Base-by-base conservation (phyloP, 2,113 vertebrate genomes). In the Pyxicephalus adspersus region DNA sequence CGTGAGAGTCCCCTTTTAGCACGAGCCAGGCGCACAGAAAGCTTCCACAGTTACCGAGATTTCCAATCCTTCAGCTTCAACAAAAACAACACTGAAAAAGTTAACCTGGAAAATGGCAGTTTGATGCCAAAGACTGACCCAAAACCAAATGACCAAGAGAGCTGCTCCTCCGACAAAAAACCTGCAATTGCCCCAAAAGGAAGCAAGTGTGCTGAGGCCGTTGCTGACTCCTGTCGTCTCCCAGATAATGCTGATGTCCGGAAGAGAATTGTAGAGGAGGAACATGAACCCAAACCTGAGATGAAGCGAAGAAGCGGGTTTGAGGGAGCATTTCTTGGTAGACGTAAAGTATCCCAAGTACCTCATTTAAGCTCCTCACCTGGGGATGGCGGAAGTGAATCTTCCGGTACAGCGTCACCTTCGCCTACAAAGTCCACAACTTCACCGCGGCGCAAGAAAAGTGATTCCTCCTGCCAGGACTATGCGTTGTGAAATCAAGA, bases 1-100 rank as follows among this genome's bases (percentile, higher is more conserved):
- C 91, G 98, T 77, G 97, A 99, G 88, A 99, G 98, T 77, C 98
- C 98, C 17, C 85, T 99, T 15, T 77, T 98, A 89, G 96, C 97
- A 55, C 92, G 97, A 17, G 97, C 98, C 0, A 91, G 97, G 60
- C 90, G 97, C 80, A 98, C 97, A 0, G 97, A 99, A 89, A 98
- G 96, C 87, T 98, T 98, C 84, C 94, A 98, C 91, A 95, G 95
- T 84, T 96, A 95, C 83, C 85, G 94, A 84, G 98, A 99, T 87
- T 97, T 98, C 84, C 97, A 98, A 88, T 91, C 89, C 83, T 92
- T 96, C 81, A 92, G 89, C 78, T 87, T 97, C 85, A 93, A 83
- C 86, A 94, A 92, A 83, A 94, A 89, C 23, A 83, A 91, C 57
- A 64, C 91, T 74, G 96, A 98, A 83, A 91, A 58, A 84, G 86